Base-by-base conservation (phyloP, 92 coral and sea anemone genomes). In the Palythoa grandis region DNA sequence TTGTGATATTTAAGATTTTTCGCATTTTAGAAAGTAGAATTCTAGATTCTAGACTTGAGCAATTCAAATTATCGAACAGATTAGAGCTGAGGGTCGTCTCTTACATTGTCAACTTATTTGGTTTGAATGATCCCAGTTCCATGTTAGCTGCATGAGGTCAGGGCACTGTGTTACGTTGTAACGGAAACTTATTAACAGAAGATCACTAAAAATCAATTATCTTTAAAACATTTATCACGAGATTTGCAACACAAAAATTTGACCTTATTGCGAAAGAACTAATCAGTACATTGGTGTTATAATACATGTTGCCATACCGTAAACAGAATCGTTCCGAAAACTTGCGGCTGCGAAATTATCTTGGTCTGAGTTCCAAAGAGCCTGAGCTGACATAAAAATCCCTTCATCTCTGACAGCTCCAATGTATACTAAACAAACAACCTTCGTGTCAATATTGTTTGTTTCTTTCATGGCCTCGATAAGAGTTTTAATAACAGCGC, bases 281-380 rank as follows among this genome's bases (percentile, higher is more conserved):
- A 19, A 58, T 15, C 47, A 90, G 54, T 47, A 88, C 50, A 91
- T 16, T 39, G 93, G 86, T 38, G 90, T 88, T 29, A 90, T 86
- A 16, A 92, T 88, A 72, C 91, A 95, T 73, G 88, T 83, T 0
- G 95, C 93, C 47, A 94, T 84, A 1, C 95, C 98, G 73, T 92
- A 94, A 50, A 94, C 87, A 29, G 98, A 87, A 37, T 94, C 95
- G 57, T 90, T 92, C 15, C 98, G 83, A 80, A 85, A 94, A 84
- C 97, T 93, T 39, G 88, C 97, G 3, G 95, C 97, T 11, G 97
- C 93, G 54, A 94, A 92, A 90, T 94, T 92, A 72, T 94, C 95
- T 74, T 91, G 90, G 57, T 94, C 93, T 19, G 86, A 88, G 73
- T 94, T 92, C 98, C 98, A 94, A 19, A 94, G 84, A 1, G 98